phyloP scores from a whole-genome alignment of 2,888 invertebrate genomes.

The Mythimna pallens region DNA sequence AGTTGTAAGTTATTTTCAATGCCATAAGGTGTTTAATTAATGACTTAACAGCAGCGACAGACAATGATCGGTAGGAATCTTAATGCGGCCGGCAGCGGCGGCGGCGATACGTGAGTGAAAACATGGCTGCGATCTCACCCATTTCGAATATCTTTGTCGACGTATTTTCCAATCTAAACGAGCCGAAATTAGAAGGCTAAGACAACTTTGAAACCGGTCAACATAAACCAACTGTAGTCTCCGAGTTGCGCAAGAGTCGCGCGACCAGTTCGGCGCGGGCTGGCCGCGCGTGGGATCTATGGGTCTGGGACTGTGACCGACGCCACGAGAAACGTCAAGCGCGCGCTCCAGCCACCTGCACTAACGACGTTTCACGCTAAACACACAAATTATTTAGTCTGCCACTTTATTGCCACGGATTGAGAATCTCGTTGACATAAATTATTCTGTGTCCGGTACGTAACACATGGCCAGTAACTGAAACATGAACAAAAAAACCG shows the following conservation, averaged over 20 bases:
- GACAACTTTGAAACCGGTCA: slow-evolving; percentile 90
- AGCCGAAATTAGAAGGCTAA: slow-evolving; percentile 90
- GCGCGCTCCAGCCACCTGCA: slow-evolving; percentile 50
- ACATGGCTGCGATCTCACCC: slow-evolving; percentile 66
- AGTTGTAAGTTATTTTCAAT: slow-evolving; percentile 60
- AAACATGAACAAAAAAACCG: slow-evolving; percentile 71
- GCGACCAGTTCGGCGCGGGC: slow-evolving; percentile 86
- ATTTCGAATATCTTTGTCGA: slow-evolving; percentile 76
- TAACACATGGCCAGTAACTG: slow-evolving; percentile 74
- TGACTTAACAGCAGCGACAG: slow-evolving; percentile 63
- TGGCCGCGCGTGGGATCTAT: slow-evolving; percentile 84
- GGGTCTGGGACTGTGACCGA: slow-evolving; percentile 60
- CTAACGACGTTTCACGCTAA: slow-evolving; percentile 74
- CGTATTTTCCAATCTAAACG: slow-evolving; percentile 90
- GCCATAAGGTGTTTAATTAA: slow-evolving; percentile 70
- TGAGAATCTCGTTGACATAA: slow-evolving; percentile 86
- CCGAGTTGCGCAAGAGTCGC: slow-evolving; percentile 87
- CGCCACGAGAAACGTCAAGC: slow-evolving; percentile 52
- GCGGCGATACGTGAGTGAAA: slow-evolving; percentile 70
- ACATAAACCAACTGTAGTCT: slow-evolving; percentile 90
- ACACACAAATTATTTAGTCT: slow-evolving; percentile 79
- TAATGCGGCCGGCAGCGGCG: slow-evolving; percentile 59
- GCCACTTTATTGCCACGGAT: slow-evolving; percentile 84
- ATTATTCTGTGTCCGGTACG: slow-evolving; percentile 78
- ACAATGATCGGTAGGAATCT: slow-evolving; percentile 68